Evolutionary conservation across 1,140 invertebrate species (phyloP).

Genomic region (Brevipalpus yothersi): DNA sequence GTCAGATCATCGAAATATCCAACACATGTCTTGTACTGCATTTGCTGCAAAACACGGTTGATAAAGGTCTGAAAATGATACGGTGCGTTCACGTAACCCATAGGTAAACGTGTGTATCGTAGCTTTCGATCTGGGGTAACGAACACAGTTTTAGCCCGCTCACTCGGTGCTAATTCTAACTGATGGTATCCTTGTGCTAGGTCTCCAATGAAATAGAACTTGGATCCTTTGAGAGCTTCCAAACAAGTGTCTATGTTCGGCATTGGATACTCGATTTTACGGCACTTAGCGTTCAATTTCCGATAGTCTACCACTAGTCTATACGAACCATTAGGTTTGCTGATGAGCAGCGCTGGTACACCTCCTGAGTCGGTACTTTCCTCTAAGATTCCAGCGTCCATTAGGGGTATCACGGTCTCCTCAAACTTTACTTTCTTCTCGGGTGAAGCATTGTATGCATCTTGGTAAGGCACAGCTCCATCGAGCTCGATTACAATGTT

Average conservation of each 20-base stretch:
- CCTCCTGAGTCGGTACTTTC: no score
- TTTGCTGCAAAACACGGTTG: background rate
- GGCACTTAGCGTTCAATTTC: slow-evolving; percentile 18
- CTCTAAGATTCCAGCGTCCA: background rate
- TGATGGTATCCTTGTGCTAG: slow-evolving; percentile 7
- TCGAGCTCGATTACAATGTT: background rate
- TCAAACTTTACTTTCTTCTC: background rate
- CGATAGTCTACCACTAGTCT: slow-evolving; percentile 28
- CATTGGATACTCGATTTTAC: slow-evolving; percentile 25
- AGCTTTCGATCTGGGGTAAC: slow-evolving; percentile 18
- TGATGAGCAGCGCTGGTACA: slow-evolving; percentile 10
- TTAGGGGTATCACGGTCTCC: background rate
- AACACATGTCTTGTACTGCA: background rate
- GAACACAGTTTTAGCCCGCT: slow-evolving; percentile 19
- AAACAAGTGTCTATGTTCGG: slow-evolving; percentile 17
- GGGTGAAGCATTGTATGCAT: background rate
- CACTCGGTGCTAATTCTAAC: background rate
- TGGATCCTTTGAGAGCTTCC: background rate
- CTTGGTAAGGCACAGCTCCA: background rate
- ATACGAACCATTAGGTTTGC: slow-evolving; percentile 23
- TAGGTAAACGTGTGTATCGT: slow-evolving; percentile 14
- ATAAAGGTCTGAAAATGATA: background rate
- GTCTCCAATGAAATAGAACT: slow-evolving; percentile 4
- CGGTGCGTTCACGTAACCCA: background rate
- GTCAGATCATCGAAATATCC: background rate